Evolutionary conservation across 2,797 vertebrate genomes (phyloP).

Genomic region (Sphenodon punctatus): DNA sequence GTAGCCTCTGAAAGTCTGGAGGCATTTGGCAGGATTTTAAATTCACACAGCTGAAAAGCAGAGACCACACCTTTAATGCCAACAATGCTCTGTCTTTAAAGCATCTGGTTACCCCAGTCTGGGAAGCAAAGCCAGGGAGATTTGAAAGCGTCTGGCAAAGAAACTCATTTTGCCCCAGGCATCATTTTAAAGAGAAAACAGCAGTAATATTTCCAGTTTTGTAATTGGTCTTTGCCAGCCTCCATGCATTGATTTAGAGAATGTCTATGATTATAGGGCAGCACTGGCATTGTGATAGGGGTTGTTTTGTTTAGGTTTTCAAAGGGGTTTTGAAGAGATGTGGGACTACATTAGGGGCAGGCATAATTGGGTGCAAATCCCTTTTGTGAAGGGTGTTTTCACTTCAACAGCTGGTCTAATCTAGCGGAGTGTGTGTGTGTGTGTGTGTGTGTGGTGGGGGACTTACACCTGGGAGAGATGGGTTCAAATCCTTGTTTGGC

Average conservation of each 20-base stretch:
- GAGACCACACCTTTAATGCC: constrained; percentile 40
- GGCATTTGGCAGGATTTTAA: neutral
- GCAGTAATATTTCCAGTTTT: constrained; percentile 62
- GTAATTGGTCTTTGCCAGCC: constrained; percentile 46
- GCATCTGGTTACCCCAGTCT: constrained; percentile 35
- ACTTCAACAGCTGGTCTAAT: too few relatives aligned
- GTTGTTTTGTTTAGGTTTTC: neutral
- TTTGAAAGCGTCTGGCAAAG: constrained; percentile 54
- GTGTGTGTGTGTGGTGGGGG: too few relatives aligned
- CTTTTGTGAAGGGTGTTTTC: neutral
- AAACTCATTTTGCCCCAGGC: constrained; percentile 41
- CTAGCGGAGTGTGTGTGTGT: too few relatives aligned
- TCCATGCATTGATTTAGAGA: constrained; percentile 16
- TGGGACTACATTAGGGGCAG: neutral
- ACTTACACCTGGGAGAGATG: too few relatives aligned
- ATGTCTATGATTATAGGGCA: constrained; percentile 41
- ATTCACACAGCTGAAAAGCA: constrained; percentile 24
- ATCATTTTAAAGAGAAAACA: constrained; percentile 26
- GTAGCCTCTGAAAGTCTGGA: neutral
- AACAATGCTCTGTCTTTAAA: constrained; percentile 29
- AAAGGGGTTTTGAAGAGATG: neutral
- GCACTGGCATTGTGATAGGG: neutral
- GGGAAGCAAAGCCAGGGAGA: constrained; percentile 44
- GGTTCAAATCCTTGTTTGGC: neutral
- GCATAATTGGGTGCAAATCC: neutral